Percentiles rank a stretch among this genome's conserved stretches.
These are phyloP conservation scores for Anolis sagrei DNA, from an alignment of 2,113 vertebrate genomes.

Conservation along the genomic window DNA sequence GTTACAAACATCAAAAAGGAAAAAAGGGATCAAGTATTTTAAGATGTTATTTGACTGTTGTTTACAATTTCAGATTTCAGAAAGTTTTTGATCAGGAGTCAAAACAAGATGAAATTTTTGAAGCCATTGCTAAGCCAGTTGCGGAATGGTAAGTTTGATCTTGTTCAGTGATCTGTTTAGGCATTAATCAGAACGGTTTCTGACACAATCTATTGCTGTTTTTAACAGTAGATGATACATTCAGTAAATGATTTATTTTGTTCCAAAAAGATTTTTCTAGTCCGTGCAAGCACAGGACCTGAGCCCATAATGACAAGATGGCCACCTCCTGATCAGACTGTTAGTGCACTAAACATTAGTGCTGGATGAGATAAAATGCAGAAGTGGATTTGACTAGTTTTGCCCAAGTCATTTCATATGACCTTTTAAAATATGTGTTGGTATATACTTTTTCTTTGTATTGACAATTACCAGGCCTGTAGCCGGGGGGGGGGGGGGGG, in stretches of 20 bases:
- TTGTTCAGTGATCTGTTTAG: slow-evolving; percentile 6
- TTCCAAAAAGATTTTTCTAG: background rate
- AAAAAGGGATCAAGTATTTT: slow-evolving; percentile 69
- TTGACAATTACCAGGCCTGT: background rate
- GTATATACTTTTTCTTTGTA: background rate
- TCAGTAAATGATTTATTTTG: background rate
- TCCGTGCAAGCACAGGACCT: too few relatives aligned
- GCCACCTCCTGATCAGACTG: too few relatives aligned
- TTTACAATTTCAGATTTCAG: slow-evolving; percentile 88
- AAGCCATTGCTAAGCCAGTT: slow-evolving; percentile 91
- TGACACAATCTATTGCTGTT: background rate
- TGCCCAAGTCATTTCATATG: background rate
- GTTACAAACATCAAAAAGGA: slow-evolving; percentile 60
- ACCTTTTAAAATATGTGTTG: background rate
- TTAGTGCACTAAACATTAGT: background rate
- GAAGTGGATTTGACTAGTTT: background rate
- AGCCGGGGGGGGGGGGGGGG: too few relatives aligned
- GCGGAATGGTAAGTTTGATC: slow-evolving; percentile 88
- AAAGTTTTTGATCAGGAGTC: slow-evolving; percentile 90
- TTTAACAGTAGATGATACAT: background rate
- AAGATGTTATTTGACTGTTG: slow-evolving; percentile 62
- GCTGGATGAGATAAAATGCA: background rate
- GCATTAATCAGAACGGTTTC: background rate
- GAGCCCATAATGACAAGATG: too few relatives aligned
- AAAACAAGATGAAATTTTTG: slow-evolving; percentile 93